These are phyloP conservation scores for Seira sanloemensis DNA, from an alignment of 2,888 invertebrate species.

Conservation along the genomic window DNA sequence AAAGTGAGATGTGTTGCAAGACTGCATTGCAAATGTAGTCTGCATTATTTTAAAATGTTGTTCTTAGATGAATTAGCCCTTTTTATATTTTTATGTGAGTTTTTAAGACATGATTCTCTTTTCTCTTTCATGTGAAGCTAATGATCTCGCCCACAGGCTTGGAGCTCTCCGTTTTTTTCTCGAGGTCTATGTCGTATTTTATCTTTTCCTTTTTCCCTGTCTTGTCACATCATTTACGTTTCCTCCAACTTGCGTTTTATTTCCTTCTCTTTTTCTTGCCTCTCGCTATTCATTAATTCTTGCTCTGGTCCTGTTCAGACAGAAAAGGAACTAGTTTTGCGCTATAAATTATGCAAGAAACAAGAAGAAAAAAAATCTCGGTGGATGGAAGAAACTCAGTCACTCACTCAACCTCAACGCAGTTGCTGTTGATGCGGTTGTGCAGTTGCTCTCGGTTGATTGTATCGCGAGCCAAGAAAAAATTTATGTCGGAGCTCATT, in stretches of 20 bases:
- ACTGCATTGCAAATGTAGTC: background rate
- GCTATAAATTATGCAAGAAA: slow-evolving; percentile 27
- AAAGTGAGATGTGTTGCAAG: background rate
- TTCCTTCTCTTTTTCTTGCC: background rate
- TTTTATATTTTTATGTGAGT: background rate
- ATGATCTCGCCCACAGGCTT: background rate
- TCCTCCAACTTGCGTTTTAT: background rate
- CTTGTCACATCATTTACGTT: background rate
- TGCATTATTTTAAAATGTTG: background rate
- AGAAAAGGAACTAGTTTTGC: background rate
- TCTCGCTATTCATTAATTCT: background rate
- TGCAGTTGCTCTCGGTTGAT: background rate
- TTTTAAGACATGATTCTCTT: background rate
- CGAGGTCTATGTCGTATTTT: background rate
- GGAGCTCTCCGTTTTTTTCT: background rate
- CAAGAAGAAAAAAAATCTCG: background rate
- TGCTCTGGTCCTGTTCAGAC: background rate
- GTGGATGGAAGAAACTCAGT: background rate
- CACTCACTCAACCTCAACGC: background rate
- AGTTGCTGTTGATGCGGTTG: background rate
- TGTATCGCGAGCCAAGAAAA: slow-evolving; percentile 14
- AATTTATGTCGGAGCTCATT: slow-evolving; percentile 13
- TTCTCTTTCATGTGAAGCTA: background rate
- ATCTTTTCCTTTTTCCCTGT: background rate
- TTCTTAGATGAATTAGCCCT: background rate